Base-by-base conservation (phyloP, 2,113 vertebrate species). In the Cottus gobio region DNA sequence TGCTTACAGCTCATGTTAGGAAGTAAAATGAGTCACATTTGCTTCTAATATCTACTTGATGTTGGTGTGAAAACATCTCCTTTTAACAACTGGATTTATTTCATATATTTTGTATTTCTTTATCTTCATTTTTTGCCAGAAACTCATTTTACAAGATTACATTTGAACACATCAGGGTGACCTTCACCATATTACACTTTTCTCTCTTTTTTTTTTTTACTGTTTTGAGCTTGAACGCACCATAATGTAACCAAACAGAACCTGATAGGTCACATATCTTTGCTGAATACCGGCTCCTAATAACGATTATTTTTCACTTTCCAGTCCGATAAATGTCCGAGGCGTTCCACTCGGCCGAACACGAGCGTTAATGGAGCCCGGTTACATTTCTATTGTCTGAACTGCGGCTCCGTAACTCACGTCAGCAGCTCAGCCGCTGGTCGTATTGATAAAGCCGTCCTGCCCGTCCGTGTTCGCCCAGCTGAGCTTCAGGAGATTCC, bases 391-490 rank as follows among this genome's bases (percentile, higher is more conserved):
- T n/a, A 11, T 67, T 64, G 37, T 57, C 1, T 3, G 26, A 64
- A 28, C 44, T 57, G 2, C 34, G 28, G 1, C 75, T 75, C 71
- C 42, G 81, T 48, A 60, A 57, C 37, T 56, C 39, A 4, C 56
- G 66, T 36, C 18, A 65, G 54, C 57, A 56, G 44, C 65, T 60
- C 62, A 62, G 50, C 16, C 67, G 68, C 85, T 82, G 80, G 22
- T 60, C 28, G 44, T 75, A 37, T 83, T 71, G 66, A 75, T 89
- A 88, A 77, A 42, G n/a, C 79, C 9, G n/a, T n/a, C n/a, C n/a
- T n/a, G n/a, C n/a, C n/a, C n/a, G n/a, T n/a, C n/a, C n/a, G 24
- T 80, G 28, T 52, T 57, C 77, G 77, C 68, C 2, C 76, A 76
- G 75, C 78, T 42, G 46, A 83, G 84, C 80, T 83, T 69, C 71